Evolutionary conservation across 2,888 invertebrate genomes (phyloP), one percentile per base, ranked within the genome.

Genomic region (Orthonevra nobilis): DNA sequence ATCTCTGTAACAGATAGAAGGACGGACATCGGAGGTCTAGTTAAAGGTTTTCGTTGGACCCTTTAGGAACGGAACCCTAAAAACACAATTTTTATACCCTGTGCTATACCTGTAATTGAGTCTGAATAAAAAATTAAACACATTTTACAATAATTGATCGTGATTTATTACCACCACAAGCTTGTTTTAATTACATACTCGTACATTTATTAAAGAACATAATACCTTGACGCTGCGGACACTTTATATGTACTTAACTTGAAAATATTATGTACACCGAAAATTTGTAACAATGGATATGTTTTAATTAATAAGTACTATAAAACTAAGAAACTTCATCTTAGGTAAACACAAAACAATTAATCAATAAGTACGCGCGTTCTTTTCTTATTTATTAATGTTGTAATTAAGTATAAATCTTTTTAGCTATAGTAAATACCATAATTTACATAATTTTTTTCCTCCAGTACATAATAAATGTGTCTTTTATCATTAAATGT

Each of bases 101-200:
- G n/a, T n/a, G n/a, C 40, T 23, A 36, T 74, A 54, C 61, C 44
- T 54, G 52, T 74, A 46, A 42, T 46, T 12, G 2, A 52, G 52
- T 40, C 14, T 34, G 50, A 40, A 48, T 61, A 64, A 60, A 58
- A 20, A 34, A 64, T n/a, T n/a, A n/a, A n/a, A n/a, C n/a, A n/a
- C n/a, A 20, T 28, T 64, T 36, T 64, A 60, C 58, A 73, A 52
- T 26, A 61, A 73, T 54, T n/a, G n/a, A 26, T 54, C 17, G 36
- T 44, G 54, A 19, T 44, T 38, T 3, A 52, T 34, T 34, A 30
- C 10, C 14, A 42, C 9, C n/a, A n/a, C n/a, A n/a, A n/a, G n/a
- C n/a, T n/a, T n/a, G n/a, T n/a, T n/a, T n/a, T n/a, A n/a, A n/a
- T n/a, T n/a, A n/a, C n/a, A n/a, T n/a, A n/a, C n/a, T n/a, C n/a